A percentile compares a stretch with the other conserved stretches of the same genome.
phyloP scores from a whole-genome alignment of 2,113 vertebrate genomes.

The Tragulus kanchil region DNA sequence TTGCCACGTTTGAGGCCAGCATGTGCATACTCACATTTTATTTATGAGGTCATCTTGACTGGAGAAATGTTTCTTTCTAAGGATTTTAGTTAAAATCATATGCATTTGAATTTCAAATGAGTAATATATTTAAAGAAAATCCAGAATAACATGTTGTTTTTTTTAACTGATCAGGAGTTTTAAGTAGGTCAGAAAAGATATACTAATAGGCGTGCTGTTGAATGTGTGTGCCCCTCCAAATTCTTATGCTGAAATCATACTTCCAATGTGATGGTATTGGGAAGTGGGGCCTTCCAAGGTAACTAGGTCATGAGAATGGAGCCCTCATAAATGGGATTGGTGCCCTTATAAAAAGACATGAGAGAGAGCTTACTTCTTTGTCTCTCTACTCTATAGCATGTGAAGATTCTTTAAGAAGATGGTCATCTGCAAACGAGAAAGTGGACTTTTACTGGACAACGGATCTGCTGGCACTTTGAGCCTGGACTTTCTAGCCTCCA shows the following conservation, averaged over 20 bases:
- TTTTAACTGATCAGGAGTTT: background rate
- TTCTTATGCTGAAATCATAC: background rate
- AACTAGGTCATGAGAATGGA: background rate
- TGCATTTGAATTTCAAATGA: slow-evolving; percentile 53
- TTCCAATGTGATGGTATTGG: background rate
- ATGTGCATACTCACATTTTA: background rate
- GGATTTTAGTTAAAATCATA: background rate
- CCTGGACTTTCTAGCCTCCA: background rate
- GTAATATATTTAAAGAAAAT: background rate
- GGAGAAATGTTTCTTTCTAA: background rate
- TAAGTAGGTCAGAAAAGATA: background rate
- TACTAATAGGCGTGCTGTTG: background rate
- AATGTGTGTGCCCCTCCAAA: background rate
- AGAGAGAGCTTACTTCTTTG: background rate
- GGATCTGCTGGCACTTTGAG: background rate
- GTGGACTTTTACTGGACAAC: background rate
- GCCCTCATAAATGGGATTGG: background rate
- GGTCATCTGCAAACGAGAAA: background rate
- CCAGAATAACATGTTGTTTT: background rate
- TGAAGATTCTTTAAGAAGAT: background rate
- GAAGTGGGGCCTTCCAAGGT: background rate
- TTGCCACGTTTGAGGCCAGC: background rate
- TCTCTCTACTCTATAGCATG: background rate
- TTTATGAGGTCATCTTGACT: background rate
- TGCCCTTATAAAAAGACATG: background rate